phyloP scores from a whole-genome alignment of 2,888 invertebrate genomes.

The Stratiomys singularior region DNA sequence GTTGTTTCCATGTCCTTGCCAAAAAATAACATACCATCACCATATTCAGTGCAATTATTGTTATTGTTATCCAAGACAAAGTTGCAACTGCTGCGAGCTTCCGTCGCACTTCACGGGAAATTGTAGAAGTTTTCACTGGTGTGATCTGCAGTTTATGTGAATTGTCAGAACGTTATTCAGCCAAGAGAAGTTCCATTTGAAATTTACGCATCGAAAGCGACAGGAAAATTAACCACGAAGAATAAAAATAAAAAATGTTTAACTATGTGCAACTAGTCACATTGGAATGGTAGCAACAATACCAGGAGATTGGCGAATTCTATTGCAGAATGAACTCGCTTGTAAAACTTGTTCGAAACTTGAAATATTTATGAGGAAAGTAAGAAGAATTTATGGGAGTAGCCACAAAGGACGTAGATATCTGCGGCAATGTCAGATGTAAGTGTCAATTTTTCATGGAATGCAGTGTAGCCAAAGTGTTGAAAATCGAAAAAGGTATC shows the following conservation, averaged over 20 bases:
- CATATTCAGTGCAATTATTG: no score
- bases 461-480: no score
- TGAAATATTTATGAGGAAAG: slow-evolving; percentile 11
- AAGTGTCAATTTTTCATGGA: no score
- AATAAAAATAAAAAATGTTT: no score
- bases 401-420: background rate
- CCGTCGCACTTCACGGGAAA: background rate
- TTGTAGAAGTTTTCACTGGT: background rate
- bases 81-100: background rate
- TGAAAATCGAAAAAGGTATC: no score
- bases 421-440: no score
- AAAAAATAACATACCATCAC: no score
- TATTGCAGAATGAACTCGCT: background rate
- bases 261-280: no score
- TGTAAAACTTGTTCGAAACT: background rate
- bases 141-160: background rate
- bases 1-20: no score
- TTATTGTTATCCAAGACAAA: no score
- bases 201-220: background rate
- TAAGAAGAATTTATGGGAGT: background rate
- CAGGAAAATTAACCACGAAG: background rate
- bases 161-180: background rate
- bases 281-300: no score
- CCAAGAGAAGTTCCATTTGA: background rate
- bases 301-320: background rate